phyloP scores from a whole-genome alignment of 2,113 vertebrate genomes.

The Myocastor coypus region DNA sequence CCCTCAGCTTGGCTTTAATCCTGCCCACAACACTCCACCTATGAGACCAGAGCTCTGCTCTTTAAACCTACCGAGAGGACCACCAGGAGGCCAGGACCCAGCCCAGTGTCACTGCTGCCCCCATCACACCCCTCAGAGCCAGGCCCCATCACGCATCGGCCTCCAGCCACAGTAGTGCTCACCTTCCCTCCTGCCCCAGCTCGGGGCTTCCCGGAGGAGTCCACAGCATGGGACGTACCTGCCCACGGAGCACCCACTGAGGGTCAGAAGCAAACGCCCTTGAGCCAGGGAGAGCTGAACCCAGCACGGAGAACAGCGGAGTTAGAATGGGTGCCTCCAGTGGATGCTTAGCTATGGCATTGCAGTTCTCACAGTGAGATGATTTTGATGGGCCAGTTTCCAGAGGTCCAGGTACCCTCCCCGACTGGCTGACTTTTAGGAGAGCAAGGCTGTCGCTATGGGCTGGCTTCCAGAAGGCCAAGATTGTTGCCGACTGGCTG shows the following conservation, averaged over 20 bases:
- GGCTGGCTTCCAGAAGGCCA: neutral
- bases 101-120: too few relatives aligned
- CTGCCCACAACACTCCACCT: neutral
- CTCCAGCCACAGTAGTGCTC: neutral
- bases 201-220: neutral
- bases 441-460: neutral
- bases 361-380: neutral
- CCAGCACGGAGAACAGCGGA: neutral
- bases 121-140: neutral
- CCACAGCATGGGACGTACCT: neutral
- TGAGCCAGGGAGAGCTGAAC: neutral
- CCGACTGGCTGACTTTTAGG: neutral
- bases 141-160: too few relatives aligned
- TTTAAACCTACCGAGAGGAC: neutral
- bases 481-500: neutral
- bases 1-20: neutral
- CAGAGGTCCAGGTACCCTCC: neutral
- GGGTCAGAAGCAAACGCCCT: neutral
- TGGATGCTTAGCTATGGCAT: fast-evolving
- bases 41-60: neutral
- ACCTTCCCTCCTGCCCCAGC: neutral
- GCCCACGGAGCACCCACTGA: neutral
- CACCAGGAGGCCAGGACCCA: neutral
- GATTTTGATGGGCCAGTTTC: neutral
- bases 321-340: fast-evolving